Percentiles rank a stretch among this genome's conserved stretches.
These are phyloP conservation scores for Myrmecophaga tridactyla DNA, from an alignment of 2,113 vertebrate species.

Conservation along the genomic window DNA sequence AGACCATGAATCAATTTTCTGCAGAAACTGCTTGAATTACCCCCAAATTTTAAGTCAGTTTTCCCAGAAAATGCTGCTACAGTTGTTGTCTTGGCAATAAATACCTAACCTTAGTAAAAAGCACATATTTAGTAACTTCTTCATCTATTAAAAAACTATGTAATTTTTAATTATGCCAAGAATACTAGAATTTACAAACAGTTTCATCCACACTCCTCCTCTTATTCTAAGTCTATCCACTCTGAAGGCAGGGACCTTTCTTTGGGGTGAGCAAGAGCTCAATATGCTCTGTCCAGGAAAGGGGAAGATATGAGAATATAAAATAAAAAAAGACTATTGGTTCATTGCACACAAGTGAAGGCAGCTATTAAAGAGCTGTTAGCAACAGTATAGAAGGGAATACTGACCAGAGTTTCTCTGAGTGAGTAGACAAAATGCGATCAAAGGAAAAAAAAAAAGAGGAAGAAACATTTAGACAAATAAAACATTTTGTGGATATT, in stretches of 20 bases:
- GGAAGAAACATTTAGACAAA: not conserved
- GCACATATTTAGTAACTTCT: not conserved
- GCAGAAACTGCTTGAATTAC: slow-evolving; percentile 42
- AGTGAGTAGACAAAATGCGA: slow-evolving; percentile 22
- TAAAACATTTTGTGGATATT: not conserved
- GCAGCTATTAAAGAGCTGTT: not conserved
- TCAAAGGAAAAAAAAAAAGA: slow-evolving; percentile 31
- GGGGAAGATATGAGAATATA: slow-evolving; percentile 18
- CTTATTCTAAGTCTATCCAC: not conserved
- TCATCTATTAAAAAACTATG: not conserved
- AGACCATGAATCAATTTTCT: slow-evolving; percentile 32
- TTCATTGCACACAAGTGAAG: not conserved
- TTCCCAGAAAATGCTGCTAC: slow-evolving; percentile 28
- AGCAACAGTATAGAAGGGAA: not conserved
- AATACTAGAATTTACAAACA: slow-evolving; percentile 35
- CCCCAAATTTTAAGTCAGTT: slow-evolving; percentile 36
- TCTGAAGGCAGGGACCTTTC: slow-evolving; percentile 31
- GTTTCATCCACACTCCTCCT: slow-evolving; percentile 19
- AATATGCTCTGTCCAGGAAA: slow-evolving; percentile 44
- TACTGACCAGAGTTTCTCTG: not conserved
- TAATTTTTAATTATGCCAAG: slow-evolving; percentile 51
- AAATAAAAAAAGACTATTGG: slow-evolving; percentile 28
- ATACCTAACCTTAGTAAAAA: slow-evolving; percentile 27
- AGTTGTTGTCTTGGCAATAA: slow-evolving; percentile 21
- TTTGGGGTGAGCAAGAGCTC: slow-evolving; percentile 15